Evolutionary conservation across 2,797 vertebrate species (phyloP), one percentile per base, ranked within the genome.

Genomic region (Onychomys arenicola): DNA sequence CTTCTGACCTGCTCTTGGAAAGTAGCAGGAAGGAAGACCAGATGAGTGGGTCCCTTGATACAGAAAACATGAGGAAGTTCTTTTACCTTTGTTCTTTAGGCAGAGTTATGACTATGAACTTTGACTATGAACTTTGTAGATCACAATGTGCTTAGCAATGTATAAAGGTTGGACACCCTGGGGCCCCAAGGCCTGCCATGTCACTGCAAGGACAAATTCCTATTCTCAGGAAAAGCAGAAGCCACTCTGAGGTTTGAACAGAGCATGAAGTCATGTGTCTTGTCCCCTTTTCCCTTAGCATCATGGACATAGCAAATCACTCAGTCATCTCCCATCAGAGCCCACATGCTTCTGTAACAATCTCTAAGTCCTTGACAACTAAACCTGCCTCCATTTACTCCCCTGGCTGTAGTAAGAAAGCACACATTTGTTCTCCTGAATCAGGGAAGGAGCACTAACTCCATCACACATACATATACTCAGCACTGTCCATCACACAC

Each of bases 141-240:
- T 52, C 19, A 5, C 46, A 25, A 23, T n/a, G 21, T 14, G 12
- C 27, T 49, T 52, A 69, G 21, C 21, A 12, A n/a, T 10, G 5
- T 16, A 49, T 32, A 52, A n/a, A 84, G 5, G 19, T 3, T 23
- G 46, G 63, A 16, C 34, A 16, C 43, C 10, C 43, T 46, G 19
- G 61, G 61, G 9, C 11, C 59, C 40, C 19, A 40, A 87, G 7
- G 16, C 29, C 59, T 67, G 19, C 1, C n/a, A 37, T 27, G 61
- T 1, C 34, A 34, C 6, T n/a, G 23, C 25, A 80, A 86, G 17
- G 67, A 78, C 69, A 59, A 13, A 78, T 89, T 89, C 17, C 61
- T 67, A 34, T 89, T 75, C 75, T 57, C 55, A 75, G 73, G 88
- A 89, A 95, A 89, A 84, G 32, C 4, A 73, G 76, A 23, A 93